Conservation (phyloP, 1,140 invertebrate species). For the Bicyclus anynana region DNA sequence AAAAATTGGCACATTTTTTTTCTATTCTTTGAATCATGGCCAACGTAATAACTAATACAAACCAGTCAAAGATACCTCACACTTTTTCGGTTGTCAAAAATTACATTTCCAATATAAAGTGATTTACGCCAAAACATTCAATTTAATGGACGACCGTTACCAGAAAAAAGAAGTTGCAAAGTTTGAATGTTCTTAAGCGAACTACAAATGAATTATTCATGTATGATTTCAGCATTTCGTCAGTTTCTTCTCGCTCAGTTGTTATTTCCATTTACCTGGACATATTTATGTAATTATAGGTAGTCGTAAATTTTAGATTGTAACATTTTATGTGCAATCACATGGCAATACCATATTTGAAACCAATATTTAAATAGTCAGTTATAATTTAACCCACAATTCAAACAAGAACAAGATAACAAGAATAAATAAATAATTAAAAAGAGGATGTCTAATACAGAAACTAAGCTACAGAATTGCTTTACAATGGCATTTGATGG, state of each 20-base stretch:
- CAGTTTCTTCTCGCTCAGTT: not conserved
- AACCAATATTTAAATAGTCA: not conserved
- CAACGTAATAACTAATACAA: conserved; percentile 30
- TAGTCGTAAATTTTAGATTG: not conserved
- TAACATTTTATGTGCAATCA: not conserved
- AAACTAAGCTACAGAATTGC: too few relatives aligned
- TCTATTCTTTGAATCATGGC: conserved; percentile 61
- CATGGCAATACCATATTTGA: not conserved
- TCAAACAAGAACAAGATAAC: too few relatives aligned
- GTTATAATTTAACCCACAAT: not conserved
- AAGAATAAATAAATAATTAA: too few relatives aligned
- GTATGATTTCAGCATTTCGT: not conserved
- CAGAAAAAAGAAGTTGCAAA: not conserved
- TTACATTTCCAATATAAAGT: not conserved
- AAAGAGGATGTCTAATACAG: too few relatives aligned
- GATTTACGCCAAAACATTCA: conserved; percentile 9
- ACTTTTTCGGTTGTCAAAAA: not conserved
- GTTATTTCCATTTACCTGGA: not conserved
- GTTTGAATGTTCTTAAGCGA: not conserved
- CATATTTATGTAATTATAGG: not conserved
- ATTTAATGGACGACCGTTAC: not conserved
- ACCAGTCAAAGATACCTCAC: conserved; percentile 2
- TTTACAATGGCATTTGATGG: too few relatives aligned
- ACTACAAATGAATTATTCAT: not conserved
- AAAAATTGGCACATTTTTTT: conserved; percentile 72